Evolutionary conservation across 1,140 invertebrate species (phyloP).

Genomic region (Dolichoris vasculosae): DNA sequence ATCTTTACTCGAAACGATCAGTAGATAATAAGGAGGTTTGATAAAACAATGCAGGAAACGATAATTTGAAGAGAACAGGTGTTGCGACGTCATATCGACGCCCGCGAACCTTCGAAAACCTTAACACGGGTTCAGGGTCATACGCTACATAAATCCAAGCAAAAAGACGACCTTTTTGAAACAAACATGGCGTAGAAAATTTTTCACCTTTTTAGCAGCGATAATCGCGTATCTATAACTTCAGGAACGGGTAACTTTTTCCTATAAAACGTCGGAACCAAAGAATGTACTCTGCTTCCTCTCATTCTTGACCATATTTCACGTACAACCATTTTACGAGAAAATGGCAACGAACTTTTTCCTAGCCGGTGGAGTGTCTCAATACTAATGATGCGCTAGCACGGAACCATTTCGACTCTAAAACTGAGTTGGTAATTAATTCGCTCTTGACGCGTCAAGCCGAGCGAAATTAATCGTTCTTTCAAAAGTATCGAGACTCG

Average conservation of each 20-base stretch:
- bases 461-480: no score
- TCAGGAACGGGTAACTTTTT: no score
- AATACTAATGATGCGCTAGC: no score
- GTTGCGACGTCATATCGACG: constrained; percentile 39
- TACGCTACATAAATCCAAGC: not conserved
- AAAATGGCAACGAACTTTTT: not conserved
- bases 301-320: no score
- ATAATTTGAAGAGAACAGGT: not conserved
- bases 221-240: no score
- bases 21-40: not conserved
- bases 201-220: not conserved
- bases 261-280: no score
- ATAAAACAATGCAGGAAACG: not conserved
- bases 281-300: no score
- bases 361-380: no score
- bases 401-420: no score
- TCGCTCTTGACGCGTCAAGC: not conserved
- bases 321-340: not conserved
- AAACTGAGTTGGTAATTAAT: not conserved
- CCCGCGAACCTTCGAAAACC: constrained; percentile 22
- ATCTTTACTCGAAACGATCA: no score
- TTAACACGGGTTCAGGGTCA: constrained; percentile 31
- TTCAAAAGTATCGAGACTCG: no score
- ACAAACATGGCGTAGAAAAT: not conserved
- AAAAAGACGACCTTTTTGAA: no score